Conservation (phyloP, 64 coral and sea anemone species). For the Porites lutea region DNA sequence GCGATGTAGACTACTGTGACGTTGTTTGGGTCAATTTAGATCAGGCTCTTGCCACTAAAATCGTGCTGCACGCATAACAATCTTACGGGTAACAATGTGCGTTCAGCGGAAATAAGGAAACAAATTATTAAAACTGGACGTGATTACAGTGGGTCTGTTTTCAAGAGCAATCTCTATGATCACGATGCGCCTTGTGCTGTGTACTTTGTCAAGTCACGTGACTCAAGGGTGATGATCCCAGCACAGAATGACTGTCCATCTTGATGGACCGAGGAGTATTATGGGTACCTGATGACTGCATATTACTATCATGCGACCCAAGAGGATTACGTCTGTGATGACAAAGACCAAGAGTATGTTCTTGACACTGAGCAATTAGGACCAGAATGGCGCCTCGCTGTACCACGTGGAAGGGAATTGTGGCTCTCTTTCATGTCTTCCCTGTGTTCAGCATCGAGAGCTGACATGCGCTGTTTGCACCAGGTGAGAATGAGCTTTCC, state of each 20-base stretch:
- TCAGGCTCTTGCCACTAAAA: no score
- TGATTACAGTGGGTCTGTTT: no score
- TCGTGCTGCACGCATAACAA: no score
- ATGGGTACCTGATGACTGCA: constrained; percentile 12
- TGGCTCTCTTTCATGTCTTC: constrained; percentile 20
- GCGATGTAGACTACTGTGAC: no score
- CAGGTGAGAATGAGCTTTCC: no score
- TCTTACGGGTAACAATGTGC: no score
- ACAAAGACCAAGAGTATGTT: neutral
- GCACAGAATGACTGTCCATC: constrained; percentile 30
- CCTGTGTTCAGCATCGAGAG: neutral
- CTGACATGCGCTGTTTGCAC: constrained; percentile 25
- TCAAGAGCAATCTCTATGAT: constrained; percentile 5
- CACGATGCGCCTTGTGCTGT: constrained; percentile 41
- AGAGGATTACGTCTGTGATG: no score
- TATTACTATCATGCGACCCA: no score
- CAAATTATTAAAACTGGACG: no score
- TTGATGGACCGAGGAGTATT: constrained; percentile 53
- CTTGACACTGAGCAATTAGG: neutral
- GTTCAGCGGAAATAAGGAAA: no score
- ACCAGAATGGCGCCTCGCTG: constrained; percentile 31
- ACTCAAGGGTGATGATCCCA: constrained; percentile 33
- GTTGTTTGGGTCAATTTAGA: no score
- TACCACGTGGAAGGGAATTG: constrained; percentile 26
- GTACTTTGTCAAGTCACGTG: constrained; percentile 40